phyloP scores from a whole-genome alignment of 2,113 vertebrate genomes.

The Psephotus haematonotus region DNA sequence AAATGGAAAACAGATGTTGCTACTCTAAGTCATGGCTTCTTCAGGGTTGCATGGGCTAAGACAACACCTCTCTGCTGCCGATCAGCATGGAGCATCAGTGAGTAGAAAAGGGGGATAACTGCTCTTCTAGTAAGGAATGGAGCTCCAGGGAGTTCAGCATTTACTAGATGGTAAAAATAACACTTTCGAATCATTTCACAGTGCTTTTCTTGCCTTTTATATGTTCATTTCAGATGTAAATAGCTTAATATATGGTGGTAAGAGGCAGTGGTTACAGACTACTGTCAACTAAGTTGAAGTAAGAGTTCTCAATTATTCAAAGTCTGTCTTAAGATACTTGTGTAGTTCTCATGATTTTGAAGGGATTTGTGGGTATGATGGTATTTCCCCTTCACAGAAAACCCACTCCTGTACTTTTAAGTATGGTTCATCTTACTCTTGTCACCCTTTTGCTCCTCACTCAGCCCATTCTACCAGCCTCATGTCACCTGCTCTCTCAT shows the following conservation, averaged over 20 bases:
- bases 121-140: background rate
- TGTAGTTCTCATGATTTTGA: background rate
- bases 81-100: background rate
- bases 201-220: background rate
- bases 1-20: slow-evolving; percentile 69
- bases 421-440: background rate
- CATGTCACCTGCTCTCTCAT: background rate
- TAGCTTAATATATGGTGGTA: background rate
- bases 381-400: background rate
- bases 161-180: background rate
- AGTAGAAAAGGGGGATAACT: background rate
- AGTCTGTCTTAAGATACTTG: background rate
- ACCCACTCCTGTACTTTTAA: background rate
- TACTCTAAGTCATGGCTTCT: background rate
- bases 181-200: background rate
- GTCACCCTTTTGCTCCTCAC: background rate
- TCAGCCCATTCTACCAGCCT: background rate
- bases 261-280: background rate
- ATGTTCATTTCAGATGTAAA: background rate
- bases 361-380: background rate
- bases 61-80: slow-evolving; percentile 13
- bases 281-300: background rate
- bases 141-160: background rate
- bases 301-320: background rate
- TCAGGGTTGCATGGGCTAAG: background rate